Evolutionary conservation across 2,113 vertebrate genomes (phyloP).

Genomic region (Probosciger aterrimus): DNA sequence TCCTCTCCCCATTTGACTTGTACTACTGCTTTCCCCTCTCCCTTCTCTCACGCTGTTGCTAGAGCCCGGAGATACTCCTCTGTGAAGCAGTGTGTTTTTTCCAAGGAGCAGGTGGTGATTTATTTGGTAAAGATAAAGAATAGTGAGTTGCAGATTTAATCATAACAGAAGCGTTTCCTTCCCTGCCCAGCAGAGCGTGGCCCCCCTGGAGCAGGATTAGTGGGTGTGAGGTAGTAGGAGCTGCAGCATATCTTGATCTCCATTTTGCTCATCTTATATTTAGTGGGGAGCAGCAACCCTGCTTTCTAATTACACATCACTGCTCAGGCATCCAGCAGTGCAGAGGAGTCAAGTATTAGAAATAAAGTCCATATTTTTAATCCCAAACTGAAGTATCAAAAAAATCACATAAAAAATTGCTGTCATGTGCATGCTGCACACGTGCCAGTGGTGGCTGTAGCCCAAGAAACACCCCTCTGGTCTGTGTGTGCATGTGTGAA

Average conservation of each 20-base stretch:
- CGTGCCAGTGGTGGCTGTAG: rapidly evolving
- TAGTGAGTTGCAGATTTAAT: not conserved
- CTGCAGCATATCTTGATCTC: not conserved
- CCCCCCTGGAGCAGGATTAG: not conserved
- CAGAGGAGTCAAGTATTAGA: not conserved
- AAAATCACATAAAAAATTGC: not conserved
- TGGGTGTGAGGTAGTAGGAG: not conserved
- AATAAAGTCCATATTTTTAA: rapidly evolving
- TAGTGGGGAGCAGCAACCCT: not conserved
- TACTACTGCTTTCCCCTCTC: not conserved
- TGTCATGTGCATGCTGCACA: not conserved
- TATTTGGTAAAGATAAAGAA: not conserved
- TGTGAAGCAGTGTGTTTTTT: not conserved
- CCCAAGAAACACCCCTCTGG: rapidly evolving
- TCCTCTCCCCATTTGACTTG: not conserved
- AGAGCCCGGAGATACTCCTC: rapidly evolving
- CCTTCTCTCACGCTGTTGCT: not conserved
- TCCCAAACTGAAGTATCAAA: not conserved
- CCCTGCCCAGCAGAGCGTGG: not conserved
- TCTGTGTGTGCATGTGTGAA: rapidly evolving
- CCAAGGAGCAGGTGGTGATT: not conserved
- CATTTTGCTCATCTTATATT: not conserved
- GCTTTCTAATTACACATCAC: not conserved
- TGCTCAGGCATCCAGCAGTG: not conserved
- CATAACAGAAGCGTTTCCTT: not conserved